Percentiles rank a stretch among this genome's conserved stretches.
Conservation (phyloP, 2,888 invertebrate genomes). For the Geotrupes spiniger region DNA sequence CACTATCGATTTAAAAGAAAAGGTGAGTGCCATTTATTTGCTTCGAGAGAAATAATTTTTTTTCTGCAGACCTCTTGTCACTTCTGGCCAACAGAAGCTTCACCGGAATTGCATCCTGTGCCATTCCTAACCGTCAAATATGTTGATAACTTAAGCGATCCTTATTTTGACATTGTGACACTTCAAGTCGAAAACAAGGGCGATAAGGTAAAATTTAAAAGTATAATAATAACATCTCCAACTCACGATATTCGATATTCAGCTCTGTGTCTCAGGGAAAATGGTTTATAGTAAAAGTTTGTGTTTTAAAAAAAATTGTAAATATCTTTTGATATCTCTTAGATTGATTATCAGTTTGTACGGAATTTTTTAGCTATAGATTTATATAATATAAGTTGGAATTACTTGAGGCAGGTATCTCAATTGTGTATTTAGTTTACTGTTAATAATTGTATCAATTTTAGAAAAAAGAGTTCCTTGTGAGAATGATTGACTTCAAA, state of each 20-base stretch:
- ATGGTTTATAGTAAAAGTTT: too few relatives aligned
- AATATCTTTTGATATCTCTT: too few relatives aligned
- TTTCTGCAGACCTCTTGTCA: constrained; percentile 15
- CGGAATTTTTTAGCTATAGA: too few relatives aligned
- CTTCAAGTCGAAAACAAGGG: not conserved
- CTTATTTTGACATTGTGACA: not conserved
- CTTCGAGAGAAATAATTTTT: not conserved
- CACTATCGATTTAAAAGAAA: constrained; percentile 41
- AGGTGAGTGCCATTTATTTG: constrained; percentile 33
- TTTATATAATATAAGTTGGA: too few relatives aligned
- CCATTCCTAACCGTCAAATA: constrained; percentile 14
- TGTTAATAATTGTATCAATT: too few relatives aligned
- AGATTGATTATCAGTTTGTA: too few relatives aligned
- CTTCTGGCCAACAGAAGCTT: constrained; percentile 29
- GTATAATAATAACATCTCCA: too few relatives aligned
- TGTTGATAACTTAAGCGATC: not conserved
- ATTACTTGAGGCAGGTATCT: too few relatives aligned
- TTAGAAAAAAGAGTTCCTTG: constrained; percentile 19
- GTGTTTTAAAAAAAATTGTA: too few relatives aligned
- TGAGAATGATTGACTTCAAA: constrained; percentile 36
- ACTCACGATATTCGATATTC: too few relatives aligned
- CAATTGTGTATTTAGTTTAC: not conserved
- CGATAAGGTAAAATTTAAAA: not conserved
- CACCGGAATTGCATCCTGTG: constrained; percentile 11
- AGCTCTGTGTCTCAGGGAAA: too few relatives aligned